Conservation (phyloP, 2,113 vertebrate species). For the Lepus americanus region DNA sequence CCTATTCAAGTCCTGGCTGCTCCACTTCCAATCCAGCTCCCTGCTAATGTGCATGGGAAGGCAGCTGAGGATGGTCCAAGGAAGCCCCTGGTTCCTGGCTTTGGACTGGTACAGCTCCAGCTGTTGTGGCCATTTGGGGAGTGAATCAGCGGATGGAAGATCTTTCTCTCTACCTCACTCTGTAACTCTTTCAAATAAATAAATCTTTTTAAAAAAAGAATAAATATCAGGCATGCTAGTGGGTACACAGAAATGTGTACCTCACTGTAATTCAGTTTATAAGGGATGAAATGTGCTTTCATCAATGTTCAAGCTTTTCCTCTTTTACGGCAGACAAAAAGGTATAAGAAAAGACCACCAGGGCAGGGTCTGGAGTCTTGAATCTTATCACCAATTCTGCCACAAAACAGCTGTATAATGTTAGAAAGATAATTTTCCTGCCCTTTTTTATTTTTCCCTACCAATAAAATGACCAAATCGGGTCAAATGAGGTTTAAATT, state of each 20-base stretch:
- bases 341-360: neutral
- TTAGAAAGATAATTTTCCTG: neutral
- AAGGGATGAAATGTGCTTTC: neutral
- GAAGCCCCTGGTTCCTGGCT: no score
- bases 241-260: neutral
- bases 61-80: no score
- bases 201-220: neutral
- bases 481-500: neutral
- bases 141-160: no score
- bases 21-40: no score
- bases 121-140: no score
- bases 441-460: neutral
- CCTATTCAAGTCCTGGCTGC: no score
- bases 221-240: neutral
- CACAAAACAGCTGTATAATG: neutral
- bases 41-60: no score
- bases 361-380: neutral
- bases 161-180: no score
- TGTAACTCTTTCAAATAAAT: no score
- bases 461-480: conserved; percentile 8
- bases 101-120: no score
- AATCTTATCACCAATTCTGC: neutral
- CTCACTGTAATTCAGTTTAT: neutral
- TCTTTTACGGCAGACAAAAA: neutral
- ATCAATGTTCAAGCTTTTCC: neutral